Conservation (phyloP, 2,888 invertebrate species). For the Leucophenga montana region DNA sequence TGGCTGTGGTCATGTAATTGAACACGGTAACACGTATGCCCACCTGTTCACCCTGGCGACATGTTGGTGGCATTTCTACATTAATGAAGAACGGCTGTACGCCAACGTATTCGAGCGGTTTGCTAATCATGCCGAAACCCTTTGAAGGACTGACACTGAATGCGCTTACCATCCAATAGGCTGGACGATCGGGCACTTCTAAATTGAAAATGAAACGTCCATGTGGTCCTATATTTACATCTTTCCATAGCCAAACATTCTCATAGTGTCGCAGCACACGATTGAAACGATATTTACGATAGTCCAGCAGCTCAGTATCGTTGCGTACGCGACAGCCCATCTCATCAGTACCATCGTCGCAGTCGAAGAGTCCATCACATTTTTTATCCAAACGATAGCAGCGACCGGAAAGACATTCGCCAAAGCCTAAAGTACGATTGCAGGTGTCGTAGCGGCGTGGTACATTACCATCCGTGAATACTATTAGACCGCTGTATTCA, state of each 20-base stretch:
- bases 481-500: conserved; percentile 89
- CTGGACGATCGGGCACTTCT: conserved; percentile 88
- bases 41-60: conserved; percentile 93
- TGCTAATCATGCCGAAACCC: conserved; percentile 90
- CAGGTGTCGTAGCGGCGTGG: conserved; percentile 81
- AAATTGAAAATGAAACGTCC: conserved; percentile 90
- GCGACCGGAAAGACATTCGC: conserved; percentile 86
- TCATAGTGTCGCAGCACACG: conserved; percentile 92
- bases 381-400: conserved; percentile 84
- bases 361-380: conserved; percentile 87
- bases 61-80: conserved; percentile 89
- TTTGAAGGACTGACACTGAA: conserved; percentile 90
- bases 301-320: conserved; percentile 80
- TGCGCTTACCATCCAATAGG: conserved; percentile 94
- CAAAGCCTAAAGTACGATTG: conserved; percentile 81
- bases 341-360: conserved; percentile 90
- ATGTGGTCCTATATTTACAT: conserved; percentile 93
- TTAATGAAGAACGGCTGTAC: conserved; percentile 95
- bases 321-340: conserved; percentile 80
- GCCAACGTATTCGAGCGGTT: conserved; percentile 89
- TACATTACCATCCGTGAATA: conserved; percentile 91
- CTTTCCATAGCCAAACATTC: conserved; percentile 96
- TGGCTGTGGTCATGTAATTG: conserved; percentile 90
- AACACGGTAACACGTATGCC: conserved; percentile 94
- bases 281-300: conserved; percentile 87